Evolutionary conservation across 2,888 invertebrate genomes (phyloP).

Genomic region (Pinctada fucata): DNA sequence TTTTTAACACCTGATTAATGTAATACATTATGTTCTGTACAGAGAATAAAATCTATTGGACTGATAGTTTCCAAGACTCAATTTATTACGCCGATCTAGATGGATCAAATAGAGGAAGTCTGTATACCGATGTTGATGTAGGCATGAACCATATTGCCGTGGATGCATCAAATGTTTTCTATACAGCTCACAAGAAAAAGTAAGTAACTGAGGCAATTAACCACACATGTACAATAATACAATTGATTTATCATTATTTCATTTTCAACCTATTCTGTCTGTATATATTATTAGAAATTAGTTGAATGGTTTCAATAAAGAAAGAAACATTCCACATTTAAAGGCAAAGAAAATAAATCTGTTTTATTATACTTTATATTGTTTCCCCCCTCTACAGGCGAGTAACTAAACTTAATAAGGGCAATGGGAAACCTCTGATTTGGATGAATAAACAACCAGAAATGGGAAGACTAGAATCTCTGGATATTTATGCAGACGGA

Average conservation of each 20-base stretch:
- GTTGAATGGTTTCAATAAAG: too few species aligned
- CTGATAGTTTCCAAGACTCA: background rate
- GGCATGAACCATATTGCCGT: background rate
- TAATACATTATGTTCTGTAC: too few species aligned
- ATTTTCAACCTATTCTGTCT: too few species aligned
- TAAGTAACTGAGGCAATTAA: too few species aligned
- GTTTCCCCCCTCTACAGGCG: background rate
- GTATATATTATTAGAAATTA: too few species aligned
- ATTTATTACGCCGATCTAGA: background rate
- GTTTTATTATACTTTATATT: too few species aligned
- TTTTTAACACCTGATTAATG: too few species aligned
- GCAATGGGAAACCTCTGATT: background rate
- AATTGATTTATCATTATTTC: too few species aligned
- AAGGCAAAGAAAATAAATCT: too few species aligned
- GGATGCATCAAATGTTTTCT: background rate
- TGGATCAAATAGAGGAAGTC: background rate
- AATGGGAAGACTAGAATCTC: background rate
- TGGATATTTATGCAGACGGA: background rate
- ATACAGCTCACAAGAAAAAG: background rate
- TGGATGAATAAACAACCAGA: background rate
- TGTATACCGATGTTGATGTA: background rate
- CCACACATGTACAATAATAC: too few species aligned
- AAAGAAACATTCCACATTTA: too few species aligned
- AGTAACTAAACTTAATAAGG: background rate
- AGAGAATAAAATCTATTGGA: background rate